These are phyloP conservation scores for Morpho helenor DNA, from an alignment of 2,888 invertebrate genomes.

Conservation along the genomic window DNA sequence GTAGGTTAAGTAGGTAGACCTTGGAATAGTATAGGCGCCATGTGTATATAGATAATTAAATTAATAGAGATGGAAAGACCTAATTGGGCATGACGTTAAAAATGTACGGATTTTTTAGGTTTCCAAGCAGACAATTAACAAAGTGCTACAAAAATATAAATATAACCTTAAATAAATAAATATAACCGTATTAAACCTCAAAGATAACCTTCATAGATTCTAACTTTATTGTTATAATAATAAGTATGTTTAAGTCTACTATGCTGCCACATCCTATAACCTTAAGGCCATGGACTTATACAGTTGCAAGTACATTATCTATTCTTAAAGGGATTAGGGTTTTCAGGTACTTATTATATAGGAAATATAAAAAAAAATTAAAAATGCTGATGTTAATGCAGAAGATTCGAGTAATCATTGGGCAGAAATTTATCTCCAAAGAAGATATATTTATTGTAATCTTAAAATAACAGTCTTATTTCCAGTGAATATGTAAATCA, in stretches of 20 bases:
- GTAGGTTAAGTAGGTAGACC: neutral
- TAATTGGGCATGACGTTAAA: conserved; percentile 1
- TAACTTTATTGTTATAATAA: neutral
- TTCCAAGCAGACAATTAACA: neutral
- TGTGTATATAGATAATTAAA: neutral
- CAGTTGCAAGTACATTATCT: neutral
- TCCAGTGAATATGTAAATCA: conserved; percentile 7
- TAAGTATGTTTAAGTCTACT: neutral
- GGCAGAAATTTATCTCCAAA: neutral
- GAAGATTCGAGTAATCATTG: neutral
- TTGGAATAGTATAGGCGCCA: neutral
- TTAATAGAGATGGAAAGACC: conserved; percentile 30
- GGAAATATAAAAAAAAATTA: neutral
- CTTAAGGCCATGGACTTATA: neutral
- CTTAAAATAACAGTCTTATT: conserved; percentile 23
- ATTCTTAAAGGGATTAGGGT: neutral
- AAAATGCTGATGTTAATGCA: neutral
- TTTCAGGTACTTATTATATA: conserved; percentile 3
- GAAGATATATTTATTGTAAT: conserved; percentile 9
- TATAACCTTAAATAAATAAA: no score
- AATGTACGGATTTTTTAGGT: neutral
- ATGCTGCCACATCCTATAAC: neutral
- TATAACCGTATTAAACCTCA: no score
- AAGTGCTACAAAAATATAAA: neutral
- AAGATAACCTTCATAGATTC: no score